Evolutionary conservation across 2,113 vertebrate species (phyloP).

Genomic region (Catharus fuscescens): DNA sequence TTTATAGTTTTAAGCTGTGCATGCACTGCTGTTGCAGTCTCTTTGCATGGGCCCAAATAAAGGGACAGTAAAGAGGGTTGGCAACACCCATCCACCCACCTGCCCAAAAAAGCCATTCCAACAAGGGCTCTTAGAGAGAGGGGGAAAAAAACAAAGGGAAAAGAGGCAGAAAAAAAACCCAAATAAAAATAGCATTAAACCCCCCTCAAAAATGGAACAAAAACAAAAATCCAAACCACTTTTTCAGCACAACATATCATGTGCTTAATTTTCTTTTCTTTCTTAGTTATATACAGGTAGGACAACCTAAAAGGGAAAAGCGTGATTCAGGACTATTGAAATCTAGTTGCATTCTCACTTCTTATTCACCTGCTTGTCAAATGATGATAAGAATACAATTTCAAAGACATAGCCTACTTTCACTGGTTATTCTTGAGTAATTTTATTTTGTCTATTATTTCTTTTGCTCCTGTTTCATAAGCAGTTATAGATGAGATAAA

Average conservation of each 20-base stretch:
- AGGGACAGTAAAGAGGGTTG: not conserved
- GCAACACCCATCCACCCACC: not conserved
- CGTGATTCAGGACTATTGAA: not conserved
- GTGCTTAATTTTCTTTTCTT: not conserved
- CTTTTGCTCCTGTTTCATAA: not conserved
- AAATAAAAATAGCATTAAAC: rapidly evolving
- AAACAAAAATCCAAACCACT: not conserved
- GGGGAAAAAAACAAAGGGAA: no score
- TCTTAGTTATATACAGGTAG: not conserved
- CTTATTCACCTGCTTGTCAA: not conserved
- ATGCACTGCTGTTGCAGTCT: not conserved
- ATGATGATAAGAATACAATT: not conserved
- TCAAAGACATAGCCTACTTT: not conserved
- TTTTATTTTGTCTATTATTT: not conserved
- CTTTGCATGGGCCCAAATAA: not conserved
- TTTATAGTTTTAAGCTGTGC: not conserved
- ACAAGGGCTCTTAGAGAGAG: not conserved
- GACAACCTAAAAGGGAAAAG: not conserved
- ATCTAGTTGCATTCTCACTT: not conserved
- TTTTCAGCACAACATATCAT: not conserved
- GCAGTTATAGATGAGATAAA: not conserved
- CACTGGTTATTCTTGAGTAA: not conserved
- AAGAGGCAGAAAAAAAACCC: rapidly evolving
- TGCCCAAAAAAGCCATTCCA: not conserved
- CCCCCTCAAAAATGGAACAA: not conserved